Percentiles rank a stretch among this genome's conserved stretches.
These are phyloP conservation scores for Drosophila mayaguana DNA, from an alignment of 2,888 invertebrate species.

Conservation along the genomic window DNA sequence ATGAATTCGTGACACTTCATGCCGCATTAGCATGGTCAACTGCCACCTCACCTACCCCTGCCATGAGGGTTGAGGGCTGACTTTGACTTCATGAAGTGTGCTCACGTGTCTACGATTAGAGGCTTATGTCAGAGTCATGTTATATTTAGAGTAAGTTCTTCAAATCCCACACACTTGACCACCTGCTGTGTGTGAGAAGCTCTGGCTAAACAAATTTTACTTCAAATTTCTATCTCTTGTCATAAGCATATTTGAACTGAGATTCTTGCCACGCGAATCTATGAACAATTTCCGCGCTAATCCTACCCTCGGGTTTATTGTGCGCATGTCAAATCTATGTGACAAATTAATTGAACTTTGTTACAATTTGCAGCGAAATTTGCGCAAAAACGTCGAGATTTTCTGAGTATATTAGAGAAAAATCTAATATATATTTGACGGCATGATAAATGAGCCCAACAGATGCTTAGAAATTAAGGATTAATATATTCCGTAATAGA, in stretches of 20 bases:
- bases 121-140: conserved; percentile 28
- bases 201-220: neutral
- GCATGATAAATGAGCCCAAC: conserved; percentile 64
- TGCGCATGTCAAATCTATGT: conserved; percentile 63
- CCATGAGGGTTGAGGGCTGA: conserved; percentile 30
- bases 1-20: conserved; percentile 83
- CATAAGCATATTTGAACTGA: neutral
- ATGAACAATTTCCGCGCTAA: conserved; percentile 9
- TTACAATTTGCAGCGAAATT: conserved; percentile 51
- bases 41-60: conserved; percentile 6
- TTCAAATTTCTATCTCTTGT: neutral
- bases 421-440: conserved; percentile 56
- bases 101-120: conserved; percentile 82
- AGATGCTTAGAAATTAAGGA: conserved; percentile 44
- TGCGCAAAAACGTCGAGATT: conserved; percentile 36
- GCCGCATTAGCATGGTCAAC: conserved; percentile 68
- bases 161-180: conserved; percentile 23
- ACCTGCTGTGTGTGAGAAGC: conserved; percentile 67
- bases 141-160: conserved; percentile 10
- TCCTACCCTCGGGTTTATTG: conserved; percentile 28
- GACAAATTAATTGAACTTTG: conserved; percentile 75
- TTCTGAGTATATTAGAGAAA: conserved; percentile 40
- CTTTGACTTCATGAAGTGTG: conserved; percentile 63
- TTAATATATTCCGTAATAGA: neutral
- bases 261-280: conserved; percentile 30